Evolutionary conservation across 2,797 vertebrate genomes (phyloP).

Genomic region (Hirundo rustica): DNA sequence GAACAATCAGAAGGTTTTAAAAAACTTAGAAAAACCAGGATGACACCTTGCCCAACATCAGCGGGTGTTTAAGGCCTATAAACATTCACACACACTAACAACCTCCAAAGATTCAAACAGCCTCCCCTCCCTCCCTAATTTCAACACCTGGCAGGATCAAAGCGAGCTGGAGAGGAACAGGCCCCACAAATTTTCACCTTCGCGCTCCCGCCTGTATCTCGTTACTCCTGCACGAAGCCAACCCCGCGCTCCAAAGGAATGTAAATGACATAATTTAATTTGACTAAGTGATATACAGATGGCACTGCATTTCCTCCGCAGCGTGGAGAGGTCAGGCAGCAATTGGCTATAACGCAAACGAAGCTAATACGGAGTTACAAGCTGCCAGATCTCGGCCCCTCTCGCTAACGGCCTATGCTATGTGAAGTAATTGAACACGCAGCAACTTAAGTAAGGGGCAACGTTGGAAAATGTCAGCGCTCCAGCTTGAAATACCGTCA

Average conservation of each 20-base stretch:
- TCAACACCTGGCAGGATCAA: slow-evolving; percentile 52
- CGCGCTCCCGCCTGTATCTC: neutral
- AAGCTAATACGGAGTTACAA: slow-evolving; percentile 63
- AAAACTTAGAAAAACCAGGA: too few species aligned
- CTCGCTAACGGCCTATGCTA: slow-evolving; percentile 31
- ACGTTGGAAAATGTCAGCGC: neutral
- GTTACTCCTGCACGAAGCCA: slow-evolving; percentile 57
- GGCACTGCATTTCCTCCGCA: slow-evolving; percentile 61
- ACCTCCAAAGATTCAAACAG: slow-evolving; percentile 18
- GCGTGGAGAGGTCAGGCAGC: slow-evolving; percentile 71
- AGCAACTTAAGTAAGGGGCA: slow-evolving; percentile 1
- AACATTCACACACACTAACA: slow-evolving; percentile 41
- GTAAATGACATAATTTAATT: slow-evolving; percentile 74
- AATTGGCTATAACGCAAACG: slow-evolving; percentile 69
- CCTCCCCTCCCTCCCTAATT: neutral
- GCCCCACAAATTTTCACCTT: slow-evolving; percentile 35
- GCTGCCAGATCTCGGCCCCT: slow-evolving; percentile 59
- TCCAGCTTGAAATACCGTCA: neutral
- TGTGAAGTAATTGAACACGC: slow-evolving; percentile 38
- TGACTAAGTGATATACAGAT: slow-evolving; percentile 76
- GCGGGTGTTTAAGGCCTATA: neutral
- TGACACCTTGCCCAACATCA: neutral
- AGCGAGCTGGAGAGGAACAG: neutral
- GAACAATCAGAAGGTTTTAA: too few species aligned
- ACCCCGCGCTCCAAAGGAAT: slow-evolving; percentile 42